Percentiles rank a stretch among this genome's conserved stretches.
These are phyloP conservation scores for Galeopterus variegatus DNA, from an alignment of 2,113 vertebrate genomes.

Conservation along the genomic window DNA sequence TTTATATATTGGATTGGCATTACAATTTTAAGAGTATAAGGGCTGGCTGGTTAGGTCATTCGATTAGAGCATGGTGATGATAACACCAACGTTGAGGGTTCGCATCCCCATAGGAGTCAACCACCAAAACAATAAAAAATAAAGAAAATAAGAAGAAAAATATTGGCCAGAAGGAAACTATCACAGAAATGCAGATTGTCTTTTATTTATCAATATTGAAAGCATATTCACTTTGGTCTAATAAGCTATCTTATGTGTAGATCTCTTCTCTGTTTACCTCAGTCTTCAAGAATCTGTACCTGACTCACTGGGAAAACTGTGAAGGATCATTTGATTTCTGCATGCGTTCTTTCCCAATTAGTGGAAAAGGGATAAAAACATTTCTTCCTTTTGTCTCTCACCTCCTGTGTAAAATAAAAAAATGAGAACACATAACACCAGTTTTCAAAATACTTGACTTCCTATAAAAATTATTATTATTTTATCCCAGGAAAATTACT, in stretches of 20 bases:
- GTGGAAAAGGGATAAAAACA: constrained; percentile 4
- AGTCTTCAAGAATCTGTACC: neutral
- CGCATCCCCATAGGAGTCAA: too few species aligned
- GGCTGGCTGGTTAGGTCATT: too few species aligned
- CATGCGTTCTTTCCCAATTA: neutral
- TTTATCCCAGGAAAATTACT: constrained; percentile 12
- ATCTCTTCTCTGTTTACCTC: neutral
- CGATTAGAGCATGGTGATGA: too few species aligned
- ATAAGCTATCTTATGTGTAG: neutral
- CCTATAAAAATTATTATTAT: neutral
- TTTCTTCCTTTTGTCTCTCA: neutral
- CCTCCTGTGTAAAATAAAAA: neutral
- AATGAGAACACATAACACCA: neutral
- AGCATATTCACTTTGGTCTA: neutral
- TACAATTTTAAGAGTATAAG: constrained; percentile 56
- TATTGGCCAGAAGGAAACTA: neutral
- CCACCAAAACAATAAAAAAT: too few species aligned
- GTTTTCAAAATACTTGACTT: constrained; percentile 39
- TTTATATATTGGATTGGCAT: constrained; percentile 45
- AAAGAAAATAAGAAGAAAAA: neutral
- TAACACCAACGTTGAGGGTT: too few species aligned
- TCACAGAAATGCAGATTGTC: neutral
- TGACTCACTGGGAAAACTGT: neutral
- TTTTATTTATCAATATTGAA: constrained; percentile 2
- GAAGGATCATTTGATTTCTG: neutral